phyloP scores from a whole-genome alignment of 2,797 vertebrate genomes.

The Melanogrammus aeglefinus region DNA sequence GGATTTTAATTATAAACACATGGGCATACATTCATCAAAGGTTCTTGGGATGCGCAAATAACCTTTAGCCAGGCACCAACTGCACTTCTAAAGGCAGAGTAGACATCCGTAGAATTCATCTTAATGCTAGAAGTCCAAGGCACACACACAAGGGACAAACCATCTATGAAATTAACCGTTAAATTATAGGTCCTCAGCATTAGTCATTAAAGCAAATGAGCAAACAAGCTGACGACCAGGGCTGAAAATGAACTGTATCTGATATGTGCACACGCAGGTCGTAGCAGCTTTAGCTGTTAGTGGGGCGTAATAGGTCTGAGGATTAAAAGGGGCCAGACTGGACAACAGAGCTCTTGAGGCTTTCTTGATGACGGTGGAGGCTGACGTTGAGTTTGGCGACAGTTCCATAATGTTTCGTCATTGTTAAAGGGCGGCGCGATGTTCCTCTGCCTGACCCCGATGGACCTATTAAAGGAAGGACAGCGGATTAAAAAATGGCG shows the following conservation, averaged over 20 bases:
- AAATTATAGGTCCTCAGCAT: constrained; percentile 20
- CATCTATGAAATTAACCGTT: constrained; percentile 13
- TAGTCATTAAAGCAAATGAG: constrained; percentile 33
- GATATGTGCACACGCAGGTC: neutral
- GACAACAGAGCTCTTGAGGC: neutral
- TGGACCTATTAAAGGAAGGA: no score
- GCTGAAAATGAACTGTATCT: constrained; percentile 21
- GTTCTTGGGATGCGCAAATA: constrained; percentile 22
- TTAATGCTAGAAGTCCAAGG: constrained; percentile 24
- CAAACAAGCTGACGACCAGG: constrained; percentile 20
- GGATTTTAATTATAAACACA: constrained; percentile 21
- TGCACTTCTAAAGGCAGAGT: constrained; percentile 1
- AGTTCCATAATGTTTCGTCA: constrained; percentile 40
- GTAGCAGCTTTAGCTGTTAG: constrained; percentile 24
- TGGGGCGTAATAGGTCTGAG: constrained; percentile 30
- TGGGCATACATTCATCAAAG: constrained; percentile 28
- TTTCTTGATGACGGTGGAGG: constrained; percentile 8
- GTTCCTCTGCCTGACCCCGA: constrained; percentile 21
- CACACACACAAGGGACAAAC: constrained; percentile 13
- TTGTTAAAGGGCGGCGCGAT: constrained; percentile 24
- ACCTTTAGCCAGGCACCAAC: constrained; percentile 16
- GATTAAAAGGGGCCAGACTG: constrained; percentile 15
- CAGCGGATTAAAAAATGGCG: no score
- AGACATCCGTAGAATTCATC: constrained; percentile 37
- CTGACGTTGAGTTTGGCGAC: constrained; percentile 38